Percentiles rank a stretch among this genome's conserved stretches.
These are phyloP conservation scores for Etheostoma cragini DNA, from an alignment of 2,113 vertebrate species.

Conservation along the genomic window DNA sequence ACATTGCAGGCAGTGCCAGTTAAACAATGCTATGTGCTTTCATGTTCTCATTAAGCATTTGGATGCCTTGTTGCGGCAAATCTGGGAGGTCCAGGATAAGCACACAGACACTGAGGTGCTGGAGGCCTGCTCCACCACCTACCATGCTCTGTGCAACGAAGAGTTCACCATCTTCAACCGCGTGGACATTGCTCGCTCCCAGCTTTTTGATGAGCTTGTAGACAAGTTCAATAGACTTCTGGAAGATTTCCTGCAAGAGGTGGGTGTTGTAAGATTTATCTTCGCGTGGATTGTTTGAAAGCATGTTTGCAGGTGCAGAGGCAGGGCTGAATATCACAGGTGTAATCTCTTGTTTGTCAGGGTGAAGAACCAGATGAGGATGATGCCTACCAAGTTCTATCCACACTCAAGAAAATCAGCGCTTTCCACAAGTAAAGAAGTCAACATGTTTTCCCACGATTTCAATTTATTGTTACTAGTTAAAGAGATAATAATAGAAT, in stretches of 20 bases:
- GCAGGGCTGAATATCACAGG: neutral
- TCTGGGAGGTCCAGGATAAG: conserved; percentile 96
- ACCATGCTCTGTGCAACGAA: conserved; percentile 95
- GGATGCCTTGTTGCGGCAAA: conserved; percentile 94
- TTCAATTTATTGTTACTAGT: neutral
- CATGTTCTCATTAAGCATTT: conserved; percentile 87
- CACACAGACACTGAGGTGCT: conserved; percentile 96
- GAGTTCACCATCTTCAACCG: conserved; percentile 98
- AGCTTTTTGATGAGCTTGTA: conserved; percentile 94
- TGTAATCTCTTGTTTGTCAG: conserved; percentile 68
- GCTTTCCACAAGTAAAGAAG: conserved; percentile 94
- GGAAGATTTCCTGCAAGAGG: conserved; percentile 97
- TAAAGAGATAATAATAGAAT: conserved; percentile 30
- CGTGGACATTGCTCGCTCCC: conserved; percentile 94
- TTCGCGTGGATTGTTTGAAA: neutral
- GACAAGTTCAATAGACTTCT: conserved; percentile 96
- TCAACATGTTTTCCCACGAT: neutral
- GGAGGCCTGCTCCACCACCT: conserved; percentile 96
- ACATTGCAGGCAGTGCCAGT: neutral
- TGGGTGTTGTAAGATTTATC: conserved; percentile 64
- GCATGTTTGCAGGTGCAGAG: neutral
- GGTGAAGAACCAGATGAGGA: conserved; percentile 97
- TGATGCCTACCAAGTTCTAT: conserved; percentile 94
- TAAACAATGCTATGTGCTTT: conserved; percentile 2
- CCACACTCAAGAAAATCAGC: conserved; percentile 96